Percentiles rank a stretch among this genome's conserved stretches.
Conservation (phyloP, 2,888 invertebrate genomes). For the Eupithecia abbreviata region DNA sequence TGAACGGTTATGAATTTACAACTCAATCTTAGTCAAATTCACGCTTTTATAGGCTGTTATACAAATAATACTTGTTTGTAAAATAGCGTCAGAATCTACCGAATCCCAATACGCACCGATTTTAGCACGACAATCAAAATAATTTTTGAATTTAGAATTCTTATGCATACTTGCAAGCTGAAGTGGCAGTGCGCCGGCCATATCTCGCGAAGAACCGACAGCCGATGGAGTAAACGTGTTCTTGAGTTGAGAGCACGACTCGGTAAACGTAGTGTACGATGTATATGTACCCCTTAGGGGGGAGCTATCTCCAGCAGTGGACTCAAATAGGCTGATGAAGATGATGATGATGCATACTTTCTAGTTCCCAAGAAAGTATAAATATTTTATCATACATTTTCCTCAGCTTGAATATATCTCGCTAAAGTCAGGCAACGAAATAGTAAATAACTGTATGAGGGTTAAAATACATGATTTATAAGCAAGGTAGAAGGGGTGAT, state of each 20-base stretch:
- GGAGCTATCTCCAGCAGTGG: too few species aligned
- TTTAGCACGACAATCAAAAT: background rate
- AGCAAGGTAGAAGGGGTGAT: conserved; percentile 42
- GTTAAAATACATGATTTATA: conserved; percentile 46
- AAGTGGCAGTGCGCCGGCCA: too few species aligned
- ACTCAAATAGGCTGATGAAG: too few species aligned
- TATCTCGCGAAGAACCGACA: too few species aligned
- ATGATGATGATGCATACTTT: background rate
- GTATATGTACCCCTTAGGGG: too few species aligned
- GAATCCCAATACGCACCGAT: background rate
- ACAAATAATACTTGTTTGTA: background rate
- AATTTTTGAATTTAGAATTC: background rate
- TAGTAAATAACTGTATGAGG: conserved; percentile 43
- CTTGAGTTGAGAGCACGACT: too few species aligned
- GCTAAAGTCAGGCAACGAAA: conserved; percentile 39
- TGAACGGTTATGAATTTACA: background rate
- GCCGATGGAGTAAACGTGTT: too few species aligned
- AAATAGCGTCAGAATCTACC: background rate
- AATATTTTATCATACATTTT: conserved; percentile 25
- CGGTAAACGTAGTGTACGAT: too few species aligned
- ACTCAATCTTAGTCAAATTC: background rate
- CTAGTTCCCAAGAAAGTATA: background rate
- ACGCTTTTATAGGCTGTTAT: background rate
- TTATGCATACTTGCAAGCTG: background rate
- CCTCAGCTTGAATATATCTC: conserved; percentile 26